Evolutionary conservation across 2,113 vertebrate species (phyloP).

Genomic region (Lutjanus erythropterus): DNA sequence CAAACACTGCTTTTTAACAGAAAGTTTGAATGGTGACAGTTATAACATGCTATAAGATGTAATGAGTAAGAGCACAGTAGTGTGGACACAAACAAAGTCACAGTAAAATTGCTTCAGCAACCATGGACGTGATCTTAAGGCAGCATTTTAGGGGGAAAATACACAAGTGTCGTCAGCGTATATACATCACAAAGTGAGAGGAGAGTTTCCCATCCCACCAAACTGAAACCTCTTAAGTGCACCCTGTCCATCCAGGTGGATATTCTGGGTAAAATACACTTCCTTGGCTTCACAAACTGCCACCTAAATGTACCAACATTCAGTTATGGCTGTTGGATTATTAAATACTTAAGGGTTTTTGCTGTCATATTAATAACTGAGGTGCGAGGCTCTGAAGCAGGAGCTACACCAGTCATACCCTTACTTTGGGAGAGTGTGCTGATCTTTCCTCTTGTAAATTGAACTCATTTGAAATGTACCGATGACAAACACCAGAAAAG

Average conservation of each 20-base stretch:
- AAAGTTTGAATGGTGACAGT: neutral
- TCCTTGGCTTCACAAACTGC: neutral
- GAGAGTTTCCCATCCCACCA: neutral
- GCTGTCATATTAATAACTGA: too few relatives aligned
- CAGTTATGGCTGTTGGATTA: neutral
- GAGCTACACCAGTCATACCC: neutral
- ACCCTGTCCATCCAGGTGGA: neutral
- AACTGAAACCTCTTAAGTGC: neutral
- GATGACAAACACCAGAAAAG: too few relatives aligned
- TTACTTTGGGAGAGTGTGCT: neutral
- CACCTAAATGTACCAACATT: neutral
- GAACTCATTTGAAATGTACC: neutral
- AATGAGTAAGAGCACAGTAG: too few relatives aligned
- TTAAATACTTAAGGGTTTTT: neutral
- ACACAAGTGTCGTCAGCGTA: neutral
- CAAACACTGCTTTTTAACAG: neutral
- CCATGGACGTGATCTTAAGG: too few relatives aligned
- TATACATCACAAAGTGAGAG: neutral
- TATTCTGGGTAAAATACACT: neutral
- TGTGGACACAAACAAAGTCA: neutral
- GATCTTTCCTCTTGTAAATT: neutral
- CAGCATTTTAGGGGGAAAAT: neutral
- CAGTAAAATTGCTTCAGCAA: too few relatives aligned
- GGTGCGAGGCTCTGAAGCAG: too few relatives aligned
- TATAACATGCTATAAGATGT: neutral